Base-by-base conservation (phyloP, 2,113 vertebrate genomes). In the Phainopepla nitens region DNA sequence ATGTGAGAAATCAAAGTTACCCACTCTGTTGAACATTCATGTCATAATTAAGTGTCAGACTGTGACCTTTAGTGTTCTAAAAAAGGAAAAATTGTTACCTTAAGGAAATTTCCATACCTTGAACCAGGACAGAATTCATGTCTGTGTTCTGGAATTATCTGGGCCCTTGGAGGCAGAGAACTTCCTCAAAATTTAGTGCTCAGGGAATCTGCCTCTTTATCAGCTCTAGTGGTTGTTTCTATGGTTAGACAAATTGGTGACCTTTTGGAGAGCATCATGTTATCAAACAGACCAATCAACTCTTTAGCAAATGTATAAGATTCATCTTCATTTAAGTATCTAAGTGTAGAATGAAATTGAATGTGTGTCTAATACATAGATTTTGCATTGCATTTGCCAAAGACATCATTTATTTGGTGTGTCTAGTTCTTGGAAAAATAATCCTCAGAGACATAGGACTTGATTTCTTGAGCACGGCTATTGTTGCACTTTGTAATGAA, bases 11-110 rank as follows among this genome's bases (percentile, higher is more conserved):
- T 62, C 7, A 2, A 72, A 95, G 79, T 58, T 93, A 77, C 45
- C 50, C 42, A 58, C 60, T 70, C 50, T 45, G 87, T 36, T 70
- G 71, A 86, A 92, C 76, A 47, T 83, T 83, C 50, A 54, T 73
- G 82, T 90, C 2, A 4, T 73, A 92, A 87, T 94, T 93, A 90
- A 85, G 82, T 90, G 89, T 95, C 80, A 94, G 60, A 60, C 51
- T 90, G 45, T 94, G 92, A 94, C 93, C 85, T 94, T 96, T 94
- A 90, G 42, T 88, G 56, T 86, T 96, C 85, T 80, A 56, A 91
- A 84, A 90, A 89, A 89, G 60, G 56, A 81, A 95, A 96, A 96
- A 93, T 72, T 96, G 93, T 97, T 94, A 93, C 94, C 91, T 93
- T 94, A 94, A 96, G 88, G 93, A 94, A 92, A 96, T 94, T 94